Base-by-base conservation (phyloP, 2,113 vertebrate genomes). In the Poicephalus gulielmi region DNA sequence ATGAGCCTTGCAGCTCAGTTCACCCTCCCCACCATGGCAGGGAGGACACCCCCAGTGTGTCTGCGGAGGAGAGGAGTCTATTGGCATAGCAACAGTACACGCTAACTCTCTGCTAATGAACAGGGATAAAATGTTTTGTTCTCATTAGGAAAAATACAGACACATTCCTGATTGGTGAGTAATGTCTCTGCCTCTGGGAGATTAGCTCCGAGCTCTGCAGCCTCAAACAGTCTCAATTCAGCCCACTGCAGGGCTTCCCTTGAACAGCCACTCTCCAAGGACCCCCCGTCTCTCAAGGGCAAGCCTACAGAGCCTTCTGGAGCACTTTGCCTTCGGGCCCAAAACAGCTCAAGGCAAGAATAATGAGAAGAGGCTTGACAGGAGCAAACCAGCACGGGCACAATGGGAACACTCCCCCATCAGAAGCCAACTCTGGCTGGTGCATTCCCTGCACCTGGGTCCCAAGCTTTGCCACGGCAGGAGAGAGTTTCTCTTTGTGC, bases 121-220 rank as follows among this genome's bases (percentile, higher is more conserved):
- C 95, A 89, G 85, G 97, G 94, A 97, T 96, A 97, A 97, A 95
- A 96, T 97, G 96, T 97, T 97, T 97, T 97, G 97, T 96, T 97
- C 97, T 97, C 97, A 97, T 97, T 97, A 97, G 96, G 94, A 97
- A 97, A 97, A 97, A 97, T 96, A 96, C 95, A 96, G 93, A 95
- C 93, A 96, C 97, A 98, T 98, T 98, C 97, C 97, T 97, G 94
- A 97, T 97, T 96, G 92, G 93, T 97, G 97, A 98, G 94, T 98
- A 97, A 98, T 95, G 96, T 97, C 96, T 97, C 95, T 97, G 95
- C 92, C 93, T 97, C 91, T 91, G 80, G 55, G 92, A 96, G 93
- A 92, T 96, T 97, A 97, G 96, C 96, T 93, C 80, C 92, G 96
- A 95, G 88, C 86, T 66, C 92, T 75, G 84, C 95, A 96, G 96